Conservation (phyloP, 2,888 invertebrate species). For the Nyleta sp. region DNA sequence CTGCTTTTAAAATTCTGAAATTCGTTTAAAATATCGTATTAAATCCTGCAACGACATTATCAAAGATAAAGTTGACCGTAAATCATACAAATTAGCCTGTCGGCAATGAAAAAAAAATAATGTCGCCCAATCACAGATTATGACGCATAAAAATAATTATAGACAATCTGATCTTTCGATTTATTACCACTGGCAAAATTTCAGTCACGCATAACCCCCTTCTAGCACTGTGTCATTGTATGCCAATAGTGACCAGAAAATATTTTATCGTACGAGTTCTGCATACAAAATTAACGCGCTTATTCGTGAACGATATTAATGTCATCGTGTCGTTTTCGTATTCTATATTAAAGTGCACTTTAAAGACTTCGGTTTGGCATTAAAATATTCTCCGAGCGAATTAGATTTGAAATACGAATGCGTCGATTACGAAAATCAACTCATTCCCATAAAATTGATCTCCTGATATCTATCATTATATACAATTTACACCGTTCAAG, state of each 20-base stretch:
- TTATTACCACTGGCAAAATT: conserved; percentile 69
- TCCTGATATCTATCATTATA: too few species aligned
- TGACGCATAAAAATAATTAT: conserved; percentile 53
- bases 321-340: conserved; percentile 52
- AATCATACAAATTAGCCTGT: conserved; percentile 21
- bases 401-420: conserved; percentile 31
- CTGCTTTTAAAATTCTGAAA: too few species aligned
- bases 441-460: too few species aligned
- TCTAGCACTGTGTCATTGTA: conserved; percentile 74
- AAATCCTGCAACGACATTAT: not conserved
- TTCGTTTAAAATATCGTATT: too few species aligned
- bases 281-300: conserved; percentile 70
- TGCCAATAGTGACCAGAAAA: conserved; percentile 69
- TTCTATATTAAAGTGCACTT: conserved; percentile 46
- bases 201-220: conserved; percentile 76
- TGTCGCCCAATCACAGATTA: conserved; percentile 44
- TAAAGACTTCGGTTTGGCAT: conserved; percentile 26
- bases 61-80: not conserved
- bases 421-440: too few species aligned
- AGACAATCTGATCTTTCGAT: conserved; percentile 52
- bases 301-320: conserved; percentile 62
- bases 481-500: too few species aligned
- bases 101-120: conserved; percentile 22
- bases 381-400: conserved; percentile 31
- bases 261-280: conserved; percentile 72